These are phyloP conservation scores for Tachina lurida DNA, from an alignment of 2,888 invertebrate species.

Conservation along the genomic window DNA sequence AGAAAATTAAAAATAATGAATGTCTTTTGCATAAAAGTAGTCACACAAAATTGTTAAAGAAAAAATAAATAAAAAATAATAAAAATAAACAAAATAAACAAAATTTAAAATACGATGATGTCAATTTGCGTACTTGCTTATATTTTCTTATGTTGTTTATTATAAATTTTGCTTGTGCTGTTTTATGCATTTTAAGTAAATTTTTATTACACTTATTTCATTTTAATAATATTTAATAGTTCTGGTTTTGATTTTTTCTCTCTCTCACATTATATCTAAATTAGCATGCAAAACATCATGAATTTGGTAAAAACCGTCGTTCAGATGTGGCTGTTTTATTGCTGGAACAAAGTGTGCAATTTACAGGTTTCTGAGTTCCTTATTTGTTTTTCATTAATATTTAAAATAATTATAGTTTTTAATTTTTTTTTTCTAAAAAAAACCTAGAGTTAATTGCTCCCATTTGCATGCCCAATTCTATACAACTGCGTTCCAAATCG, in stretches of 20 bases:
- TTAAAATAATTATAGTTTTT: constrained; percentile 38
- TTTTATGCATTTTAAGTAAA: constrained; percentile 43
- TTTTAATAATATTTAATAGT: constrained; percentile 37
- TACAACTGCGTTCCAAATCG: constrained; percentile 84
- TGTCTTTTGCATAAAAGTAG: not conserved
- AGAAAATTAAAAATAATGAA: constrained; percentile 47
- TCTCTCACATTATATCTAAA: constrained; percentile 13
- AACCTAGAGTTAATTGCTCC: constrained; percentile 86
- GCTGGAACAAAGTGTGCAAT: constrained; percentile 84
- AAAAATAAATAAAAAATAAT: not conserved
- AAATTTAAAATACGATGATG: constrained; percentile 32
- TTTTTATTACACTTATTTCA: constrained; percentile 16
- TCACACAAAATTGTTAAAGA: not conserved
- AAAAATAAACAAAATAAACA: not conserved
- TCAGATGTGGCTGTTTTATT: constrained; percentile 91
- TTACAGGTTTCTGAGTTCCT: constrained; percentile 83
- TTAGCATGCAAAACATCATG: constrained; percentile 73
- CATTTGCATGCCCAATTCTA: constrained; percentile 88
- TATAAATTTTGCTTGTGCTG: constrained; percentile 1
- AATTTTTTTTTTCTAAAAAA: constrained; percentile 67
- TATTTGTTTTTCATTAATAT: not conserved
- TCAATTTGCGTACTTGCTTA: constrained; percentile 8
- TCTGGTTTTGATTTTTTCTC: constrained; percentile 3
- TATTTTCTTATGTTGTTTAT: not conserved
- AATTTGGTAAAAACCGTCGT: constrained; percentile 82